phyloP scores from a whole-genome alignment of 2,888 invertebrate genomes.

The Matsumyia berberina region DNA sequence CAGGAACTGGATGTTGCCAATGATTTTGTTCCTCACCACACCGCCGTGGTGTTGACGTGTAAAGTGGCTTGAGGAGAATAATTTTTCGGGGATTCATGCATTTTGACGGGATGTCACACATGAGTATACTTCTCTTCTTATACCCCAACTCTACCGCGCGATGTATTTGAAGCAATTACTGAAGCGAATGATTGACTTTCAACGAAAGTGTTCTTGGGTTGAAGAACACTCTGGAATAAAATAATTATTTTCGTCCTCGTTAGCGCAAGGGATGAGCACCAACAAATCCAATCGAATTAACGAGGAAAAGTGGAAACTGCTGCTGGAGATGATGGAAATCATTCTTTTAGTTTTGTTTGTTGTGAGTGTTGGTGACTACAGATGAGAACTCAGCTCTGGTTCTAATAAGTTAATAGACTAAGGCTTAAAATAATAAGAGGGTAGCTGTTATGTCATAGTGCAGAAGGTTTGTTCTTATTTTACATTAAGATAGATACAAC shows the following conservation, averaged over 20 bases:
- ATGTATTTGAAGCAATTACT: conserved; percentile 58
- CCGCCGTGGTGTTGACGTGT: conserved; percentile 10
- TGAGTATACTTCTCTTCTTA: conserved; percentile 35
- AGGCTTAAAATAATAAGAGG: too few species aligned
- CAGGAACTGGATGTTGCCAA: conserved; percentile 28
- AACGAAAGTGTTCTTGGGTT: conserved; percentile 45
- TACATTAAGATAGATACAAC: too few species aligned
- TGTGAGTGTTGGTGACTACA: not conserved
- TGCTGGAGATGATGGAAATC: conserved; percentile 7
- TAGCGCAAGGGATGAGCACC: not conserved
- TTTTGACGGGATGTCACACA: conserved; percentile 68
- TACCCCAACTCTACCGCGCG: not conserved
- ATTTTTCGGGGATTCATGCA: conserved; percentile 48
- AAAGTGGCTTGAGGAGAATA: conserved; percentile 39
- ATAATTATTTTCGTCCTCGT: conserved; percentile 58
- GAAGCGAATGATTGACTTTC: conserved; percentile 62
- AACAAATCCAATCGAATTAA: conserved; percentile 48
- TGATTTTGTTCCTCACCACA: conserved; percentile 47
- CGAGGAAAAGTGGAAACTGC: conserved; percentile 17
- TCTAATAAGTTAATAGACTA: too few species aligned
- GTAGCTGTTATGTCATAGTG: too few species aligned
- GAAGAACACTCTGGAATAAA: conserved; percentile 20
- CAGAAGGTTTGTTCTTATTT: too few species aligned
- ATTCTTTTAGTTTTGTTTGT: not conserved
- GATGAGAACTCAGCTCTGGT: too few species aligned